A percentile compares a stretch with the other conserved stretches of the same genome.
These are phyloP conservation scores for Apis florea DNA, from an alignment of 1,140 invertebrate genomes.

Conservation along the genomic window DNA sequence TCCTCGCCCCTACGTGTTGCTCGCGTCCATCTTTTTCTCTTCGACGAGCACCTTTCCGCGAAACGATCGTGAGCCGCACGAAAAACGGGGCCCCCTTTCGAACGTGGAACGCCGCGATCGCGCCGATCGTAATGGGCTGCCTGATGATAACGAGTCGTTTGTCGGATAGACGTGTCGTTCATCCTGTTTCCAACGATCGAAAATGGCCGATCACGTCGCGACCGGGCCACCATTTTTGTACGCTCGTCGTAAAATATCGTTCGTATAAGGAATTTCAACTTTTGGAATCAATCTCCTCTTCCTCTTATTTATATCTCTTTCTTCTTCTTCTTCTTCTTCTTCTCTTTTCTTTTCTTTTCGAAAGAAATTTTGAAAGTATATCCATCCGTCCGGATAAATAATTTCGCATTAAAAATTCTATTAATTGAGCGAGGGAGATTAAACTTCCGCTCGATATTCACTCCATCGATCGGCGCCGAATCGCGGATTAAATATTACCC, in stretches of 20 bases:
- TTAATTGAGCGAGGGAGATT: not conserved
- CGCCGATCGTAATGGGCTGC: not conserved
- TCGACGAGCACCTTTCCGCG: constrained; percentile 28
- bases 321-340: too few relatives aligned
- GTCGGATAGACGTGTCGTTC: not conserved
- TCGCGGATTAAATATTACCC: constrained; percentile 24
- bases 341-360: too few relatives aligned
- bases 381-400: not conserved
- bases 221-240: not conserved
- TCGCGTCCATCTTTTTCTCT: constrained; percentile 29
- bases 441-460: not conserved
- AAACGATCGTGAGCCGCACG: constrained; percentile 35
- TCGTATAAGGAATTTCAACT: not conserved
- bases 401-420: not conserved
- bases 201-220: not conserved
- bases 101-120: not conserved
- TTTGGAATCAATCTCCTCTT: too few relatives aligned
- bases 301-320: too few relatives aligned
- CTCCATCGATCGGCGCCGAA: not conserved
- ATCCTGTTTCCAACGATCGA: too few relatives aligned
- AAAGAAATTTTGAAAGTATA: too few relatives aligned
- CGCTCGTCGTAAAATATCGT: not conserved
- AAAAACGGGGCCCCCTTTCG: constrained; percentile 19
- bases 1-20: not conserved
- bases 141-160: constrained; percentile 28